These are phyloP conservation scores for Cotesia glomerata DNA, from an alignment of 1,140 invertebrate species.

Conservation along the genomic window DNA sequence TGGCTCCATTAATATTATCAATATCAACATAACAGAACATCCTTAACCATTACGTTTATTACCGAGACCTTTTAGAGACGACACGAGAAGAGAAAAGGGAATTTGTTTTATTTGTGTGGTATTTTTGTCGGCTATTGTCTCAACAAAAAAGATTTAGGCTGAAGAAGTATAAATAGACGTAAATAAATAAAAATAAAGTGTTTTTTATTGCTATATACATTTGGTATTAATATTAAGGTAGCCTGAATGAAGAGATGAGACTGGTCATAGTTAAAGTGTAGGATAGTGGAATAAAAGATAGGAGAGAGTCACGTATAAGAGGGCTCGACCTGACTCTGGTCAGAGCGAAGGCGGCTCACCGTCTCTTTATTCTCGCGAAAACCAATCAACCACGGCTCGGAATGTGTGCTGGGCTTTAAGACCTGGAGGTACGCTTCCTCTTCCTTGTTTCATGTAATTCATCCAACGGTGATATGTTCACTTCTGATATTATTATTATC, in stretches of 20 bases:
- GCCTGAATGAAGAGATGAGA: too few species aligned
- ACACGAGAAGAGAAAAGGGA: too few species aligned
- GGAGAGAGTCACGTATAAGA: constrained; percentile 15
- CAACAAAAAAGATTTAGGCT: too few species aligned
- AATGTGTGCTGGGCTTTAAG: constrained; percentile 37
- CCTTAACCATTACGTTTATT: background rate
- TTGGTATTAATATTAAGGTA: too few species aligned
- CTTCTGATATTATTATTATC: too few species aligned
- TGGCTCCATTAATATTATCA: constrained; percentile 18
- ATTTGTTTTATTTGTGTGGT: too few species aligned
- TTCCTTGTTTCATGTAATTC: constrained; percentile 29
- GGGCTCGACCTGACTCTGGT: constrained; percentile 25
- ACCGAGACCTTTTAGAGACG: background rate
- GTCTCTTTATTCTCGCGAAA: constrained; percentile 33
- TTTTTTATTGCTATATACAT: background rate
- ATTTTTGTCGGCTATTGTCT: too few species aligned
- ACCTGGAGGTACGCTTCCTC: constrained; percentile 36
- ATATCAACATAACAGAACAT: background rate
- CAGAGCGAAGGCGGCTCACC: constrained; percentile 11
- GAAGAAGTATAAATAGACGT: background rate
- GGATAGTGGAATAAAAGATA: background rate
- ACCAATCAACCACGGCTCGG: constrained; percentile 49
- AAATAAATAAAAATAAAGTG: background rate
- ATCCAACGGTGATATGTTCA: background rate
- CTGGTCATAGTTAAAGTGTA: background rate